Conservation (phyloP, 1,140 invertebrate species). For the Palaemon carinicauda region DNA sequence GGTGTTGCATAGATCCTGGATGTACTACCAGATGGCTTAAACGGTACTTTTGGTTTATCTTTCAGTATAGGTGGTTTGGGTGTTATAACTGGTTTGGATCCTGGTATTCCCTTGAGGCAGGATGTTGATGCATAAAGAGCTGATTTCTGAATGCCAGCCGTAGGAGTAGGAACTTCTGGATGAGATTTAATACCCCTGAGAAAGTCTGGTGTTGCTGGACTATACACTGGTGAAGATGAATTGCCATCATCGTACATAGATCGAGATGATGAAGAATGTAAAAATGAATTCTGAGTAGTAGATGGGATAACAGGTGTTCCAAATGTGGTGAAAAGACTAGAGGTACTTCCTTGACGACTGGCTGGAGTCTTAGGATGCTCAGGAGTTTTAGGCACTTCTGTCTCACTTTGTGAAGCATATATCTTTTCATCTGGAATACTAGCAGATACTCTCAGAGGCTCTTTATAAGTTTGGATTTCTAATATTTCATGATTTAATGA, state of each 20-base stretch:
- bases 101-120: constrained; percentile 34
- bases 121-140: constrained; percentile 50
- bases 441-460: neutral
- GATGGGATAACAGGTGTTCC: constrained; percentile 37
- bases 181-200: constrained; percentile 36
- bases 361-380: constrained; percentile 18
- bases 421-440: neutral
- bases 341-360: constrained; percentile 35
- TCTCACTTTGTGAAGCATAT: neutral
- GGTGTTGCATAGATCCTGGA: constrained; percentile 27
- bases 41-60: constrained; percentile 58
- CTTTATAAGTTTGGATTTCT: too few relatives aligned
- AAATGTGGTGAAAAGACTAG: constrained; percentile 34
- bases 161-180: constrained; percentile 30
- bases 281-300: constrained; percentile 6
- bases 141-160: constrained; percentile 56
- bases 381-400: neutral
- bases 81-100: constrained; percentile 54
- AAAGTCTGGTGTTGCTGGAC: constrained; percentile 44
- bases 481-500: too few relatives aligned
- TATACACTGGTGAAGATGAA: constrained; percentile 16
- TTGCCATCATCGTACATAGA: constrained; percentile 22
- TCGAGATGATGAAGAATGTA: constrained; percentile 27
- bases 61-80: constrained; percentile 59
- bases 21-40: constrained; percentile 36